Percentiles rank a stretch among this genome's conserved stretches.
Conservation (phyloP, 2,888 invertebrate genomes). For the Campoplex nolae region DNA sequence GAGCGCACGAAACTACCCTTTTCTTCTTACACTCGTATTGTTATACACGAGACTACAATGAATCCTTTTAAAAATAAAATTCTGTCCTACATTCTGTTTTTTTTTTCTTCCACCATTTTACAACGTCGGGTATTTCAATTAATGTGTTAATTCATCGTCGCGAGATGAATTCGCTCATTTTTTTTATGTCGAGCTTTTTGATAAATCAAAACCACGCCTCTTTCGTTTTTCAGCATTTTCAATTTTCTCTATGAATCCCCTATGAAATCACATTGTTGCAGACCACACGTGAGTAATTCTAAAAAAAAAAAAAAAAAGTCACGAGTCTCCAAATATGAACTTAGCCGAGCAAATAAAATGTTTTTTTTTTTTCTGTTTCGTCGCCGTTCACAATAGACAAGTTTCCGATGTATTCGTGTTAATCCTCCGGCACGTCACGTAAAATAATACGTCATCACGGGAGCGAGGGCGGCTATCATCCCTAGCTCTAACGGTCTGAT, state of each 20-base stretch:
- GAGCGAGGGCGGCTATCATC: slow-evolving; percentile 24
- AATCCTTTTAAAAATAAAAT: slow-evolving; percentile 36
- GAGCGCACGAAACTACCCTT: slow-evolving; percentile 17
- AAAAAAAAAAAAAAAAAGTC: background rate
- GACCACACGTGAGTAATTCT: background rate
- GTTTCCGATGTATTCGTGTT: slow-evolving; percentile 33
- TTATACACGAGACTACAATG: slow-evolving; percentile 19
- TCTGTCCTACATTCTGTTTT: background rate
- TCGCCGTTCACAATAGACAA: slow-evolving; percentile 2
- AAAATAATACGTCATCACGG: slow-evolving; percentile 52
- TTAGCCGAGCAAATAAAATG: background rate
- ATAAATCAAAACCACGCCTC: background rate
- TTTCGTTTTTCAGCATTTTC: background rate
- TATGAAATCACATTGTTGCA: background rate
- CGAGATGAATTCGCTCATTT: background rate
- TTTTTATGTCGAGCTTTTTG: background rate
- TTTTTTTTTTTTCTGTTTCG: slow-evolving; percentile 1
- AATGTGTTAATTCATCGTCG: background rate
- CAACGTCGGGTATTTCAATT: background rate
- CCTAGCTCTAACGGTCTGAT: slow-evolving; percentile 42
- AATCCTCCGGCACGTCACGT: slow-evolving; percentile 14
- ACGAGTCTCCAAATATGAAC: background rate
- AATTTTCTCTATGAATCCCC: background rate
- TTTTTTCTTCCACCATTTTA: background rate
- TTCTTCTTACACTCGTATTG: slow-evolving; percentile 39